A percentile compares a stretch with the other conserved stretches of the same genome.
These are phyloP conservation scores for Blastomussa wellsi DNA, from an alignment of 92 coral and sea anemone genomes.

Conservation along the genomic window DNA sequence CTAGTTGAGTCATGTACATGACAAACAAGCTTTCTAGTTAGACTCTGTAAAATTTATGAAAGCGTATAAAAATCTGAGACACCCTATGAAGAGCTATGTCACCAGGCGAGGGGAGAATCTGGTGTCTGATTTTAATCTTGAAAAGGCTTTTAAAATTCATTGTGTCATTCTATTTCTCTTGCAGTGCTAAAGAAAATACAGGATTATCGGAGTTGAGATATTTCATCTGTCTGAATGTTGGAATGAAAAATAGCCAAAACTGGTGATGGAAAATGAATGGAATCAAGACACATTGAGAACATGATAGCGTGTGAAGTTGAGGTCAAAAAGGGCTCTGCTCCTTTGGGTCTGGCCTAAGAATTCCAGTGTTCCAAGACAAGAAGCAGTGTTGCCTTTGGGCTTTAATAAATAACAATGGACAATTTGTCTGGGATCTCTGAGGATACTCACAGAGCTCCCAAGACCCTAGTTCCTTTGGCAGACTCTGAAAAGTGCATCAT, in stretches of 20 bases:
- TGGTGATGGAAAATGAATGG: neutral
- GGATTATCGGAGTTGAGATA: conserved; percentile 76
- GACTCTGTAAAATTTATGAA: too few relatives aligned
- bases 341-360: neutral
- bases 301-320: neutral
- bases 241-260: conserved; percentile 40
- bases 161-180: neutral
- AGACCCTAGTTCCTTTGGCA: neutral
- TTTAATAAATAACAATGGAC: neutral
- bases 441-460: too few relatives aligned
- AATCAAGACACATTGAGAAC: neutral
- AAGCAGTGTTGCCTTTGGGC: neutral
- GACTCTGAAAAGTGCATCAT: neutral
- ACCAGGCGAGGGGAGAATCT: neutral
- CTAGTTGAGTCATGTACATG: neutral
- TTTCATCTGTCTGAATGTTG: conserved; percentile 70
- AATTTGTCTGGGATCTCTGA: neutral
- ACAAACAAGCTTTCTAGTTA: neutral
- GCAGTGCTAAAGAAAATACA: conserved; percentile 67
- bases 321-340: neutral
- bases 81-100: neutral
- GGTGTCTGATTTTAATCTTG: neutral
- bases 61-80: too few relatives aligned
- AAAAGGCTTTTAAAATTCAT: neutral
- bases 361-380: neutral